phyloP scores from a whole-genome alignment of 1,140 invertebrate species.

The Drosophila hydei region DNA sequence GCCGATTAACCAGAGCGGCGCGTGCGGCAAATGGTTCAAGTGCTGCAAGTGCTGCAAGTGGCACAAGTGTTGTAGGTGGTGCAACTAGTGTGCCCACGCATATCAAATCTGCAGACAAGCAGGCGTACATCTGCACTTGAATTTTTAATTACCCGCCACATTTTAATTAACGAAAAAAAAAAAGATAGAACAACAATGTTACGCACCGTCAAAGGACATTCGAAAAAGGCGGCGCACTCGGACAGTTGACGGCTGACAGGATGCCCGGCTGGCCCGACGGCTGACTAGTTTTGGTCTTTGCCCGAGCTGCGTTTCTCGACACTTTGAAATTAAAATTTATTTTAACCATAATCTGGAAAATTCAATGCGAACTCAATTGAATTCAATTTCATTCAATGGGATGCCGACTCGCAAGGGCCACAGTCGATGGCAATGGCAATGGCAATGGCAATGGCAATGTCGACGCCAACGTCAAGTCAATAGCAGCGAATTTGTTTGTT shows the following conservation, averaged over 20 bases:
- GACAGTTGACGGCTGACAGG: conserved; percentile 12
- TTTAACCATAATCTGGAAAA: conserved; percentile 77
- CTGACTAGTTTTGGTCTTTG: not conserved
- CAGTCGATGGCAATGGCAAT: not conserved
- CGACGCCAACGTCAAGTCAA: conserved; percentile 20
- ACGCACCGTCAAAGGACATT: conserved; percentile 15
- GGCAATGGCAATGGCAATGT: conserved; percentile 9
- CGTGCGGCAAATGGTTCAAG: too few relatives aligned
- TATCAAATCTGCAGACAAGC: not conserved
- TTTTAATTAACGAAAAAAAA: conserved; percentile 34
- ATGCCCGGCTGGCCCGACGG: not conserved
- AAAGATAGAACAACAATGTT: conserved; percentile 4
- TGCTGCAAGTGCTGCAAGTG: not conserved
- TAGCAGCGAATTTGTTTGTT: conserved; percentile 22
- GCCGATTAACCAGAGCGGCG: conserved; percentile 20
- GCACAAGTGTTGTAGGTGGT: not conserved
- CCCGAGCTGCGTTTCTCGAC: conserved; percentile 1
- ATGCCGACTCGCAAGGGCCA: conserved; percentile 33
- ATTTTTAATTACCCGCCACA: conserved; percentile 46
- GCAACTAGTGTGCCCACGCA: not conserved
- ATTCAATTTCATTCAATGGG: conserved; percentile 75
- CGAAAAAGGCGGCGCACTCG: conserved; percentile 11
- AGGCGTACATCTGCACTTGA: conserved; percentile 7
- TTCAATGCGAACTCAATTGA: conserved; percentile 76
- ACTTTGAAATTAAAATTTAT: conserved; percentile 75